Evolutionary conservation across 2,113 vertebrate species (phyloP).

Genomic region (Mirza zaza): DNA sequence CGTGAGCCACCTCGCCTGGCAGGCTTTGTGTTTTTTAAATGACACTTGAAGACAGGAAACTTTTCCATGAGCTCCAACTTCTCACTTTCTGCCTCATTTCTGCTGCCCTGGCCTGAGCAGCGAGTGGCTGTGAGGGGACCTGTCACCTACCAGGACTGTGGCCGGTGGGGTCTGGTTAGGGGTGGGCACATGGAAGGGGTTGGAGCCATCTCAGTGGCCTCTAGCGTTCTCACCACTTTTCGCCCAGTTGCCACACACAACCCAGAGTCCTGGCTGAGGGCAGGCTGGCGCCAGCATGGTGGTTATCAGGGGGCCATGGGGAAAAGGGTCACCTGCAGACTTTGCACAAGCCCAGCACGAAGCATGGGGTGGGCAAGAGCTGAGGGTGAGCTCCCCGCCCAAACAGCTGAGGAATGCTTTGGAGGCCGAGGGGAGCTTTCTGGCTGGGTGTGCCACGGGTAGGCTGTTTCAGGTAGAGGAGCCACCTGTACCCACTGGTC

Average conservation of each 20-base stretch:
- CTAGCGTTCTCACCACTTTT: background rate
- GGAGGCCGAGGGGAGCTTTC: background rate
- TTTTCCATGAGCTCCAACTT: background rate
- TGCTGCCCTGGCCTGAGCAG: background rate
- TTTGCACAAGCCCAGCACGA: background rate
- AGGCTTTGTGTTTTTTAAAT: background rate
- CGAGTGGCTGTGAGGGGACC: background rate
- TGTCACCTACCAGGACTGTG: background rate
- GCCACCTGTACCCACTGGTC: rapidly evolving
- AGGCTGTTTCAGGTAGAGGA: background rate
- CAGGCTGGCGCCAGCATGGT: background rate
- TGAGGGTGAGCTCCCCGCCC: no score
- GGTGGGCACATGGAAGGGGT: background rate
- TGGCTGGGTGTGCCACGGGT: background rate
- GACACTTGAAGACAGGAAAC: background rate
- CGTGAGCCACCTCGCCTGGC: no score
- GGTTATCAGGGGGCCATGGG: background rate
- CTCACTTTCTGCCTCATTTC: background rate
- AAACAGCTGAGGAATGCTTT: background rate
- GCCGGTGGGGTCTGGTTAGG: background rate
- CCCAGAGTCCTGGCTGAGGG: background rate
- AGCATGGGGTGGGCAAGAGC: rapidly evolving
- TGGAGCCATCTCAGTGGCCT: background rate
- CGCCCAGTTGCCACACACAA: background rate
- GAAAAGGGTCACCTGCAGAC: background rate